Base-by-base conservation (phyloP, 2,797 vertebrate species). In the Pogonophryne albipinna region DNA sequence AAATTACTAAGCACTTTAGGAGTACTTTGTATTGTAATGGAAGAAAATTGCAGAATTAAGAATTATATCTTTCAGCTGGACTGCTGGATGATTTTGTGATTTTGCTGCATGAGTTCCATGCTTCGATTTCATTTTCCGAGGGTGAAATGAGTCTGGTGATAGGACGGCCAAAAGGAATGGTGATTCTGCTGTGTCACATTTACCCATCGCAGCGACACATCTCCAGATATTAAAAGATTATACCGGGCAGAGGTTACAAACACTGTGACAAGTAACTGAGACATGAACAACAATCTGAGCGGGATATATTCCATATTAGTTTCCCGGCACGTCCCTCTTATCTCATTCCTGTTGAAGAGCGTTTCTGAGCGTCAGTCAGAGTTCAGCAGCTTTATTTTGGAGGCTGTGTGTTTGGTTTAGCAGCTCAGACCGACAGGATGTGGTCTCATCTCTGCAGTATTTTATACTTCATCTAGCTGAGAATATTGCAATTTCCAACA, bases 201-300 rank as follows among this genome's bases (percentile, higher is more conserved):
- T 89, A 94, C 91, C 89, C 72, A 75, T 76, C 31, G 34, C 60
- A 47, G 52, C 60, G 31, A 71, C 74, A 71, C 84, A 63, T 65
- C 89, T 67, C 74, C 80, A 95, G 93, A 95, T 95, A 95, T 95
- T 95, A 92, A 94, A 87, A 94, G 93, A 95, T 91, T 92, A 93
- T 93, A 80, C 79, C 66, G 93, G 94, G 95, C 94, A 95, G 93
- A 94, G 92, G 90, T 93, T 93, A 89, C 85, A 90, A 92, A 96
- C 92, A 90, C 89, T 92, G 92, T 92, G 88, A 91, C 90, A 89
- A 89, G 87, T 86, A 84, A 89, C 78, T 65, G 85, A 87, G 85
- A 91, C 83, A 80, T 66, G 73, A 85, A 85, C 82, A 84, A 76
- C 74, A 78, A 72, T 58, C 66, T 57, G 61, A 86, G 75, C n/a